Percentiles rank a stretch among this genome's conserved stretches.
Conservation (phyloP, 2,888 invertebrate species). For the Sycophila texana region DNA sequence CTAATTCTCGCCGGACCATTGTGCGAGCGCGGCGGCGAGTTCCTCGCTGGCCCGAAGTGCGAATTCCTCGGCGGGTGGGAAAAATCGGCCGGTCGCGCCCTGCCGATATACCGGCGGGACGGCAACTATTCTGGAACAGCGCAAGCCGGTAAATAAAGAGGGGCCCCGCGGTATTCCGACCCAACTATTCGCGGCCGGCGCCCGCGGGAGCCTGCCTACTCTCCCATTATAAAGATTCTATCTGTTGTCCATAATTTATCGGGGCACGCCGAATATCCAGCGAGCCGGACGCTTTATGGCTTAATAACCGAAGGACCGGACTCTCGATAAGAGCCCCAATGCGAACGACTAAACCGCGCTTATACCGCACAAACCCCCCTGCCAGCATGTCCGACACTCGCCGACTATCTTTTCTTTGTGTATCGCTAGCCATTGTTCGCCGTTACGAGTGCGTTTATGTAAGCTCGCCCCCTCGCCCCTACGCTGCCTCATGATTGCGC, state of each 20-base stretch:
- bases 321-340: slow-evolving; percentile 28
- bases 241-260: slow-evolving; percentile 66
- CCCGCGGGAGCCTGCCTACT: slow-evolving; percentile 61
- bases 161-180: slow-evolving; percentile 57
- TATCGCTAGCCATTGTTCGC: no score
- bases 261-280: slow-evolving; percentile 66
- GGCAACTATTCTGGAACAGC: not conserved
- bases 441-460: no score
- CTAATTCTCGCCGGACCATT: slow-evolving; percentile 24
- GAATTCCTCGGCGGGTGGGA: not conserved
- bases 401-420: not conserved
- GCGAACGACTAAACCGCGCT: slow-evolving; percentile 5
- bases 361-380: not conserved
- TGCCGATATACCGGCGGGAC: not conserved
- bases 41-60: not conserved
- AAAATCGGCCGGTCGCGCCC: not conserved
- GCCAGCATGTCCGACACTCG: not conserved
- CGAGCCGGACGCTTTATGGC: slow-evolving; percentile 63
- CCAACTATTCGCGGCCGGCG: slow-evolving; percentile 66
- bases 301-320: slow-evolving; percentile 63
- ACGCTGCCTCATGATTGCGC: no score
- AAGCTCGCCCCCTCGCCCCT: no score
- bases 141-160: slow-evolving; percentile 5
- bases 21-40: slow-evolving; percentile 5
- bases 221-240: slow-evolving; percentile 58